phyloP scores from a whole-genome alignment of 2,113 vertebrate species.

The human (Homo sapiens) region DNA sequence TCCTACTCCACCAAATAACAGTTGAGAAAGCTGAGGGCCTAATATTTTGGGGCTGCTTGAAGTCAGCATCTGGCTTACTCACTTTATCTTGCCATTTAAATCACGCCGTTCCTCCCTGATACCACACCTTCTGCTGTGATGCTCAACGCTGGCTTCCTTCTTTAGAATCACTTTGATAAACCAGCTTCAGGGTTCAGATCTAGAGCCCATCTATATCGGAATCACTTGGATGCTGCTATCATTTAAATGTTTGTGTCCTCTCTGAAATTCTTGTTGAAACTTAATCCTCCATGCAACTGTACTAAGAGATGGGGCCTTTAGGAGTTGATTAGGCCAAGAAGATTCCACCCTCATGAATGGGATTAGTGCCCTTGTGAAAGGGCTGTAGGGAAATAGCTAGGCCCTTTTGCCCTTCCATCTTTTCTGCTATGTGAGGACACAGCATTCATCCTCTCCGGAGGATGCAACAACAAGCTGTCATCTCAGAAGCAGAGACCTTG shows the following conservation, averaged over 20 bases:
- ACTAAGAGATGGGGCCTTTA: not conserved
- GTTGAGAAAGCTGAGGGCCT: not conserved
- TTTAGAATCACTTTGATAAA: not conserved
- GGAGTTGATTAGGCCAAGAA: not conserved
- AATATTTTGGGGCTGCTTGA: not conserved
- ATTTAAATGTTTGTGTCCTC: not conserved
- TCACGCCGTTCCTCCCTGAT: accelerated
- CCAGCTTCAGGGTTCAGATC: not conserved
- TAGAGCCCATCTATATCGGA: not conserved
- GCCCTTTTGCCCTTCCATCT: not conserved
- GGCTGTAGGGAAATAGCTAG: not conserved
- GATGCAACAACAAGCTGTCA: not conserved
- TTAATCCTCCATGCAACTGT: not conserved
- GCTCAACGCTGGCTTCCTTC: not conserved
- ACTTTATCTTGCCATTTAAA: not conserved
- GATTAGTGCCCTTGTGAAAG: not conserved
- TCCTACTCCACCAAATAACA: not conserved
- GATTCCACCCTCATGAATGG: no score
- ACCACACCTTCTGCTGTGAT: not conserved
- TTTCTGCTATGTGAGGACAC: not conserved
- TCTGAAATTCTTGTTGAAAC: not conserved
- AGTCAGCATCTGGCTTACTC: not conserved
- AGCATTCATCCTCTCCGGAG: not conserved
- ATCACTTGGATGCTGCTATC: not conserved
- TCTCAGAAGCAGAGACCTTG: not conserved